Conservation (phyloP, 2,888 invertebrate genomes). For the Tillus elongatus region DNA sequence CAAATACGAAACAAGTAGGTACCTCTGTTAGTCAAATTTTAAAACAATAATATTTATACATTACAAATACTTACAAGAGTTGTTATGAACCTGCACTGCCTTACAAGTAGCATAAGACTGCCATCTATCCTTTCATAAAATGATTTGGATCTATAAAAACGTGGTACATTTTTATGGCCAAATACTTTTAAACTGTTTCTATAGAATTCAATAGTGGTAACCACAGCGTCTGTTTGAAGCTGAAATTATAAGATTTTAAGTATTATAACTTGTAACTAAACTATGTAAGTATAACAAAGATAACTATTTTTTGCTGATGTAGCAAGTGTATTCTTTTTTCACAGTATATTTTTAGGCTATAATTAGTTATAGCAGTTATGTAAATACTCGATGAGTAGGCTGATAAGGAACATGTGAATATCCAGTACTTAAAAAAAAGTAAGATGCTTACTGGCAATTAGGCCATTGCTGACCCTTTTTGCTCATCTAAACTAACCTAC, state of each 20-base stretch:
- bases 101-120: conserved; percentile 54
- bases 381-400: no score
- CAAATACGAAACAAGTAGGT: background rate
- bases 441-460: no score
- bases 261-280: background rate
- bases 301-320: no score
- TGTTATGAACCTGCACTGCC: conserved; percentile 57
- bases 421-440: no score
- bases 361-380: no score
- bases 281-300: background rate
- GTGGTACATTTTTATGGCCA: conserved; percentile 59
- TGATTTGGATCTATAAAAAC: conserved; percentile 54
- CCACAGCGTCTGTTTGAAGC: conserved; percentile 45
- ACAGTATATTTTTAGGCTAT: no score
- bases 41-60: conserved; percentile 1
- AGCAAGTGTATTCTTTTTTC: no score
- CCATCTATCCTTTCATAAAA: conserved; percentile 66
- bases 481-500: no score
- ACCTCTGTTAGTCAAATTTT: background rate
- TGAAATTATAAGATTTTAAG: conserved; percentile 25
- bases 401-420: no score
- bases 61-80: conserved; percentile 52
- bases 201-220: conserved; percentile 54
- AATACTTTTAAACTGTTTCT: conserved; percentile 53
- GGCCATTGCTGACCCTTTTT: no score